Evolutionary conservation across 2,888 invertebrate species (phyloP), one percentile per base, ranked within the genome.

Genomic region (Saturnia pavonia): DNA sequence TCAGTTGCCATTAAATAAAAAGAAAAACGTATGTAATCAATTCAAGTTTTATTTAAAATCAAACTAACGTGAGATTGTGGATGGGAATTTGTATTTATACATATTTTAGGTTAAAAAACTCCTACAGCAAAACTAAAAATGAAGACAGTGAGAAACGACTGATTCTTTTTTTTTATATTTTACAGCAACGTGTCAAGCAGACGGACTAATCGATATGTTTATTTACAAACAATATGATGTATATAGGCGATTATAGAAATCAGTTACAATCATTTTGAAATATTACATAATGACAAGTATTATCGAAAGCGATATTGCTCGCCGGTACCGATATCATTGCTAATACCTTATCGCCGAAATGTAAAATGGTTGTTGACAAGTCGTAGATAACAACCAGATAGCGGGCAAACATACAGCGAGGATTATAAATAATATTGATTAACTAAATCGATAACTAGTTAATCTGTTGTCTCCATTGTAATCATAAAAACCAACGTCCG

Each of bases 331-430:
- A 78, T 82, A 81, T 76, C 77, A 76, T 74, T 71, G 72, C 74
- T 79, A 83, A 85, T 81, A 76, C 81, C 75, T 86, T 88, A 89
- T 89, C 87, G 74, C 77, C 78, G 74, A 88, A 87, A 85, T 86
- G 84, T 88, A 87, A 85, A 86, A 86, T 79, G 82, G 82, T 85
- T 85, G 85, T 87, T 87, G 88, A 89, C 89, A 91, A 86, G 82
- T 85, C 77, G 76, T 82, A 78, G 84, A 88, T 85, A 83, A 68
- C 34, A 65, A 76, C 75, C 70, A 75, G 75, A 76, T 75, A 81
- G 74, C 72, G 75, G 65, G 69, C 80, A 80, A 85, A 82, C 78
- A 74, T 73, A 72, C 74, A 75, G 76, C 76, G 72, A 78, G 72
- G 78, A 79, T 78, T 78, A 77, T 79, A 78, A 75, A 77, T 76